Evolutionary conservation across 2,113 vertebrate species (phyloP), one percentile per base, ranked within the genome.

Genomic region (Aramus guarauna): DNA sequence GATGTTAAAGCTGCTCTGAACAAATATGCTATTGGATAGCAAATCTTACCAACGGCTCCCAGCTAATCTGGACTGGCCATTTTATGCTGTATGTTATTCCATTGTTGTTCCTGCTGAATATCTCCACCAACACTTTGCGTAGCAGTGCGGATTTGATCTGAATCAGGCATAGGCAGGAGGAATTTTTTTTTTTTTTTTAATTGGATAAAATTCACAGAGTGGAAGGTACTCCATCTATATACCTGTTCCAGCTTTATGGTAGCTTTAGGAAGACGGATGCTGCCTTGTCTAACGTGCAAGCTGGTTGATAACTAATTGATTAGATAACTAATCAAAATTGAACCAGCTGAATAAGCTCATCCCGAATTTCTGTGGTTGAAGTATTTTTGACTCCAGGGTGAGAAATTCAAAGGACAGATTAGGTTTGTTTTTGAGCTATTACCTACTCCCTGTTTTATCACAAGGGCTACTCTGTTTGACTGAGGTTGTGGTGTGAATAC

Each of bases 381-480:
- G 34, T 67, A 34, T 72, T 85, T 67, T 63, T 85, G 13, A 62
- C 32, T 73, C 20, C 11, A 50, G 12, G n/a, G 15, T 0, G 3
- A 84, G 87, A 48, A 84, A 24, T 59, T 48, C 24, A 20, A 71
- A 60, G 36, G 78, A 56, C 17, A 41, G 22, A 20, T 34, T 20
- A 37, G 15, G 23, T 72, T 71, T 80, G 11, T 21, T 71, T 45
- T 60, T 75, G 67, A 75, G 24, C 39, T 58, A 2, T 56, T 55
- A 21, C 27, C 45, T 63, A 9, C n/a, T 82, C 32, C 34, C 39
- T 55, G 23, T 58, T 52, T 50, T 71, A 52, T 76, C 32, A 11
- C 23, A 45, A 66, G n/a, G 30, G 27, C 43, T 41, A 0, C 48
- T 78, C 32, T 1, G 0, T 68, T 48, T 75, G 29, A 9, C 45